phyloP scores from a whole-genome alignment of 37 sponge, comb jelly and placozoan species.

The Hormiphora californensis region DNA sequence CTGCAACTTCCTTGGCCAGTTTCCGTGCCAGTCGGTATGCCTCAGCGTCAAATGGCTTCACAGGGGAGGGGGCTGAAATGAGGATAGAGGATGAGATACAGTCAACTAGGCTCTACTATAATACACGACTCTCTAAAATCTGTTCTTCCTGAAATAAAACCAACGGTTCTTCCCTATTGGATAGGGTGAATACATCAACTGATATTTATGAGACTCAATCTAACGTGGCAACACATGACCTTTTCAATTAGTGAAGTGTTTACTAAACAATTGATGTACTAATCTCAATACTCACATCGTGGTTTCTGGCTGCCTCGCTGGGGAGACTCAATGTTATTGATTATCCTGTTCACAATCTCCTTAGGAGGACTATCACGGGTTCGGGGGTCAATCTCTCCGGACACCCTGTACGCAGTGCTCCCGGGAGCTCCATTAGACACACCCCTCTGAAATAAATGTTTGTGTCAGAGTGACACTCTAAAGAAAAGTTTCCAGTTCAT shows the following conservation, averaged over 20 bases:
- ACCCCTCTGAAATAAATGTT: conserved; percentile 11
- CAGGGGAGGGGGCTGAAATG: conserved; percentile 36
- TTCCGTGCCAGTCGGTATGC: conserved; percentile 24
- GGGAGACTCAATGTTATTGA: conserved; percentile 39
- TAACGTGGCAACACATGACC: too few relatives aligned
- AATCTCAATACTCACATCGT: conserved; percentile 45
- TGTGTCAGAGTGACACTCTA: too few relatives aligned
- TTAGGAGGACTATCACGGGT: not conserved
- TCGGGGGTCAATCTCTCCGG: conserved; percentile 39
- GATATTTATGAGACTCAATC: too few relatives aligned
- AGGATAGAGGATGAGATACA: too few relatives aligned
- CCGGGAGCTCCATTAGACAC: conserved; percentile 20
- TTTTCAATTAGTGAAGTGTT: too few relatives aligned
- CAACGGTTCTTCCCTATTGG: too few relatives aligned
- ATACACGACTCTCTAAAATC: too few relatives aligned
- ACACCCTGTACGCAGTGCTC: not conserved
- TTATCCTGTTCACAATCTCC: conserved; percentile 33
- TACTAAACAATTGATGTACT: too few relatives aligned
- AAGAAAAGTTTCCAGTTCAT: too few relatives aligned
- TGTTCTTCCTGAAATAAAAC: too few relatives aligned
- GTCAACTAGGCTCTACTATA: too few relatives aligned
- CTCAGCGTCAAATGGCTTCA: conserved; percentile 20
- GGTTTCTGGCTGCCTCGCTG: not conserved
- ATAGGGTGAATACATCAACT: too few relatives aligned
- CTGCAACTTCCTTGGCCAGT: conserved; percentile 41